Evolutionary conservation across 2,113 vertebrate species (phyloP), one percentile per base, ranked within the genome.

Genomic region (Cranoglanis bouderius): DNA sequence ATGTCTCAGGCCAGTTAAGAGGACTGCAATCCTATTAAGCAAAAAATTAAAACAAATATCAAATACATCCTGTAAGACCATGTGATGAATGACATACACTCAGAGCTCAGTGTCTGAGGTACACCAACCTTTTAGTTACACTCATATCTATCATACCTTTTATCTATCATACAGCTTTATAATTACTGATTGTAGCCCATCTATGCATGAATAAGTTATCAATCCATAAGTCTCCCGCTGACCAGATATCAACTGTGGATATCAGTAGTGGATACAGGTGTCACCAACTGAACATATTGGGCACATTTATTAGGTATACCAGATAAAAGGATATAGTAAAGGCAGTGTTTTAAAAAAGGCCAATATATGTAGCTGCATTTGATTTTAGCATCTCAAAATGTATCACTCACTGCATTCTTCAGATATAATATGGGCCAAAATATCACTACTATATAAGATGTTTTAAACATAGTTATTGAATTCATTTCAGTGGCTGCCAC

Each of bases 11-110:
- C 67, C 21, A 0, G 12, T 77, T 26, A 74, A 94, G 1, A 0
- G 89, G 88, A 0, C 9, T 61, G 78, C 94, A 94, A 78, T 94
- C 90, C 95, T 96, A 18, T 24, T 87, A 70, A 88, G 53, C 32
- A 7, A n/a, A 10, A 78, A 70, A 61, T 8, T 38, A 32, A 19
- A 57, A n/a, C 46, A 87, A 29, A 89, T 49, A 89, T 29, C 13
- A 82, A 53, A 51, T 38, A 29, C 26, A 32, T n/a, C 13, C 46
- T 19, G 2, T 32, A 18, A 55, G 9, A 55, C 7, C 14, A 38
- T 35, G 13, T 70, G 8, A 70, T 14, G 67, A 18, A 35, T 70
- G 14, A 70, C 4, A 75, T 43, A 24, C 3, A 75, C 35, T 72
- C 32, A 35, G 67, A 35, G 67, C 67, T 7, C 18, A 72, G 35